phyloP scores from a whole-genome alignment of 2,797 vertebrate genomes.

The Enteromius treurensis region DNA sequence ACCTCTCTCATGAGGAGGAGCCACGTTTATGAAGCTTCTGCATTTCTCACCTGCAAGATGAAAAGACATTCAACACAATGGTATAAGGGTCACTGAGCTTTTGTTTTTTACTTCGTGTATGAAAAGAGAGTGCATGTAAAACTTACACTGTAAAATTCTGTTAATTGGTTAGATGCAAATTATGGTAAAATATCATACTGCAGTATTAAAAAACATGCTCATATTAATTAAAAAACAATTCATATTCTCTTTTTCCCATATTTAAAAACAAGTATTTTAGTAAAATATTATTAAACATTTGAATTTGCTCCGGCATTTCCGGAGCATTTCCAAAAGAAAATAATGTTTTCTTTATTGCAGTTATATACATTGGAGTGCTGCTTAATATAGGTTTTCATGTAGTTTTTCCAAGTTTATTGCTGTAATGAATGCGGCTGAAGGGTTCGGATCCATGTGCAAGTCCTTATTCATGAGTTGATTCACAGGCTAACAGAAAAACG shows the following conservation, averaged over 20 bases:
- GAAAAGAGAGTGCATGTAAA: not conserved
- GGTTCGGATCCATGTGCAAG: too few relatives aligned
- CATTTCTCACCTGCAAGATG: conserved; percentile 85
- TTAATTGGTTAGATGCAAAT: not conserved
- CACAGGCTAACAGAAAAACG: too few relatives aligned
- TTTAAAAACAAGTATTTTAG: not conserved
- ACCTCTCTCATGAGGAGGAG: conserved; percentile 87
- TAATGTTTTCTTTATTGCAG: not conserved
- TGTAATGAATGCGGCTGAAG: too few relatives aligned
- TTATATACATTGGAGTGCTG: not conserved
- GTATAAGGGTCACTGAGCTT: not conserved
- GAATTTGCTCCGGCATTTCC: too few relatives aligned
- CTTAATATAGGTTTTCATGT: not conserved
- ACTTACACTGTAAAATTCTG: not conserved
- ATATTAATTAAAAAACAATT: not conserved
- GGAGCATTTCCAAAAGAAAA: not conserved
- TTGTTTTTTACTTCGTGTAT: not conserved
- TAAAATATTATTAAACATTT: not conserved
- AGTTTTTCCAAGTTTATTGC: not conserved
- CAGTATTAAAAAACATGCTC: not conserved
- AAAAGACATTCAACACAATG: not conserved
- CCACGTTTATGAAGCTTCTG: conserved; percentile 86
- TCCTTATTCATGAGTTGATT: too few relatives aligned
- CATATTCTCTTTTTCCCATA: not conserved
- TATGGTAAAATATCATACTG: not conserved